Conservation (phyloP, 2,888 invertebrate species). For the Hanleya hanleyi region DNA sequence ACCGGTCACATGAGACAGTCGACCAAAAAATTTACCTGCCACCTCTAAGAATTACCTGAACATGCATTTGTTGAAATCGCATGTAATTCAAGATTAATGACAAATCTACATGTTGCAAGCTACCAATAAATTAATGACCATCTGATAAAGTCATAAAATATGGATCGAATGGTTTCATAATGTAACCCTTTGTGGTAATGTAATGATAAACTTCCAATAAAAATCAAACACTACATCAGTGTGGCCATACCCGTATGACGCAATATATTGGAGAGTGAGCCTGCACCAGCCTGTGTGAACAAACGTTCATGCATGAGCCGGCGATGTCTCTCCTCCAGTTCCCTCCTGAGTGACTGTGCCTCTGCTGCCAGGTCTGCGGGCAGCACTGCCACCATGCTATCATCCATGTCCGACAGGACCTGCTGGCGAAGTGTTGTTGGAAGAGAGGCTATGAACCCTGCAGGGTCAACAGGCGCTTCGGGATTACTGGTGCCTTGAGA, state of each 20-base stretch:
- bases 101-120: too few relatives aligned
- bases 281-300: slow-evolving; percentile 78
- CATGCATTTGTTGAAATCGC: too few relatives aligned
- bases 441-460: slow-evolving; percentile 87
- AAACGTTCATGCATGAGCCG: slow-evolving; percentile 82
- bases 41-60: too few relatives aligned
- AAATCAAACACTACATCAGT: too few relatives aligned
- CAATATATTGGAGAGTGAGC: slow-evolving; percentile 80
- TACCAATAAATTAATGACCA: too few relatives aligned
- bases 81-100: too few relatives aligned
- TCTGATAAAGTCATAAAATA: too few relatives aligned
- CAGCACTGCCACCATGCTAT: slow-evolving; percentile 86
- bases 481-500: slow-evolving; percentile 78
- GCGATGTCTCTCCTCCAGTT: slow-evolving; percentile 81
- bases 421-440: slow-evolving; percentile 86
- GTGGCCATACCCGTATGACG: slow-evolving; percentile 77
- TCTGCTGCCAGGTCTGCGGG: slow-evolving; percentile 89
- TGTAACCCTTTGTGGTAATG: too few relatives aligned
- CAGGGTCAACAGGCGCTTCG: slow-evolving; percentile 85
- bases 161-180: too few relatives aligned
- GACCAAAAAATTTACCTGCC: too few relatives aligned
- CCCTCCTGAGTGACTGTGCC: slow-evolving; percentile 85
- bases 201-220: too few relatives aligned
- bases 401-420: slow-evolving; percentile 92
- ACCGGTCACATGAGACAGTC: too few relatives aligned